Base-by-base conservation (phyloP, 1,140 invertebrate genomes). In the Caenorhabditis inopinata region DNA sequence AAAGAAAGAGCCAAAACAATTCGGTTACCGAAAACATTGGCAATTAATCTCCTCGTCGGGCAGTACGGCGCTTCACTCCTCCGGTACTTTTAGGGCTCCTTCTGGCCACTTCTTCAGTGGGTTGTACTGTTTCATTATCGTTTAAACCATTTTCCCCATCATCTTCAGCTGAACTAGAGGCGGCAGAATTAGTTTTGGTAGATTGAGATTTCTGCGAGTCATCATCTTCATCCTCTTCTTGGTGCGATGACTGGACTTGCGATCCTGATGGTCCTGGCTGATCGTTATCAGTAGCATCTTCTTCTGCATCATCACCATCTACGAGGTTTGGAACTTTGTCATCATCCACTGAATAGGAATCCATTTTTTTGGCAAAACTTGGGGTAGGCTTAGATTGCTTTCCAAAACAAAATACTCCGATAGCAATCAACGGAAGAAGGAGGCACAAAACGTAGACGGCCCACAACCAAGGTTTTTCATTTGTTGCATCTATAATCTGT, bases 401-500 rank as follows among this genome's bases (percentile, higher is more conserved):
- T 21, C 87, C 87, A 91, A 93, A 96, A 90, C 93, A 96, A 86
- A 92, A 92, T 62, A 92, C 91, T 89, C 94, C 93, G 83, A 96
- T 91, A 83, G 94, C 88, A 82, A 94, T 90, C 83, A 94, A 91
- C 38, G 94, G 92, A 74, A 96, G 89, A 82, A 93, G 93, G 89
- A 94, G 90, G 75, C 93, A 92, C 78, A 96, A 88, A 84, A 96
- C 91, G 89, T 95, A 94, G 23, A 91, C 91, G 74, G 92, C 93
- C 93, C 94, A 96, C 80, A 96, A 91, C 93, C 94, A 95, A 35
- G 96, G 96, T 88, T 95, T 92, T 78, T 94, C 93, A 29, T 76
- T 76, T 21, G 80, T 51, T 12, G 80, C 80, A 21, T 76, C 80
- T 14, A 81, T 47, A 5, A 81, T 48, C 9, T 46, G 27, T 18